These are phyloP conservation scores for Myocastor coypus DNA, from an alignment of 2,113 vertebrate species.

Conservation along the genomic window DNA sequence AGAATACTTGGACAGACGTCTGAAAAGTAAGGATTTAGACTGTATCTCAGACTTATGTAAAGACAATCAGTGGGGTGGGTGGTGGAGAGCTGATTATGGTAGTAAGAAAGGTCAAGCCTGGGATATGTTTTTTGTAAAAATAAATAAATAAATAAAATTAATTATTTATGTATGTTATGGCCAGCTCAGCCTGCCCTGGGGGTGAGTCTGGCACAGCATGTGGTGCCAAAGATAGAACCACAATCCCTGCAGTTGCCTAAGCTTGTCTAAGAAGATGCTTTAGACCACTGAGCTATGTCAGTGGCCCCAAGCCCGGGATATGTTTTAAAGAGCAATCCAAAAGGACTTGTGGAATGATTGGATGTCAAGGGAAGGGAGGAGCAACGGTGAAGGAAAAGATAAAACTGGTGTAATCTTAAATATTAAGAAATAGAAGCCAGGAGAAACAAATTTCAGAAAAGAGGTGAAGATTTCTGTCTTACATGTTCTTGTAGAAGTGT, in stretches of 20 bases:
- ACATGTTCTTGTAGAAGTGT: not conserved
- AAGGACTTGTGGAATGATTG: not conserved
- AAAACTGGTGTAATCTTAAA: not conserved
- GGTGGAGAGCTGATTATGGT: not conserved
- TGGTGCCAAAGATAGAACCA: no score
- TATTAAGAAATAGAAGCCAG: not conserved
- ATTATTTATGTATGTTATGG: no score
- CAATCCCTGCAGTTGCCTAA: no score
- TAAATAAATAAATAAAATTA: no score
- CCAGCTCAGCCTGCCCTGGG: no score
- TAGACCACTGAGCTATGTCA: no score
- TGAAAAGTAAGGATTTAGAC: slow-evolving; percentile 90
- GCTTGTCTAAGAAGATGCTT: no score
- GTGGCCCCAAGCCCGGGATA: not conserved
- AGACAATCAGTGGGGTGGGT: not conserved
- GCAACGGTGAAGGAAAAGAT: not conserved
- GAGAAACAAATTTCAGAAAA: not conserved
- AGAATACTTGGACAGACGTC: slow-evolving; percentile 94
- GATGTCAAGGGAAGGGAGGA: not conserved
- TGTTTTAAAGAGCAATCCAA: slow-evolving; percentile 27
- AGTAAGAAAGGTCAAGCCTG: not conserved
- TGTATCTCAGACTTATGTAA: not conserved
- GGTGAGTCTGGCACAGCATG: no score
- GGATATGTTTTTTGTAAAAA: no score
- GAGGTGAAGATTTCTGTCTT: not conserved